Evolutionary conservation across 2,888 invertebrate genomes (phyloP).

Genomic region (Zygogramma bicolorata): DNA sequence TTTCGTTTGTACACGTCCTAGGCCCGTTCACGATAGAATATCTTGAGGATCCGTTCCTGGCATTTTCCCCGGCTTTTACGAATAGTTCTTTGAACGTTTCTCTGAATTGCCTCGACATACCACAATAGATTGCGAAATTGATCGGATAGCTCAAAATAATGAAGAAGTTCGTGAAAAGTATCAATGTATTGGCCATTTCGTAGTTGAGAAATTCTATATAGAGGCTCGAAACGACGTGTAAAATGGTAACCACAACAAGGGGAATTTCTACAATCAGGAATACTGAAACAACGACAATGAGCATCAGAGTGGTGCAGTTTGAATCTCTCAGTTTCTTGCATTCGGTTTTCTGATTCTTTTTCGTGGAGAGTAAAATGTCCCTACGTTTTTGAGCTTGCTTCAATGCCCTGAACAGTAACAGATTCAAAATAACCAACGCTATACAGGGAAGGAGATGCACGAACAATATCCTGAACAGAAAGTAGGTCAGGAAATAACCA

Average conservation of each 20-base stretch:
- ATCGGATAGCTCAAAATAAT: constrained; percentile 92
- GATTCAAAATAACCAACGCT: constrained; percentile 88
- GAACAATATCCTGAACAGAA: constrained; percentile 88
- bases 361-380: constrained; percentile 60
- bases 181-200: constrained; percentile 80
- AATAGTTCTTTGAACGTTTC: constrained; percentile 92
- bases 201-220: constrained; percentile 79
- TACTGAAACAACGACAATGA: constrained; percentile 88
- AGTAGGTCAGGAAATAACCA: constrained; percentile 86
- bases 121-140: constrained; percentile 96
- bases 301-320: constrained; percentile 88
- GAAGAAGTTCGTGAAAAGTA: constrained; percentile 89
- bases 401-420: constrained; percentile 88
- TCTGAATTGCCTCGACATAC: constrained; percentile 94
- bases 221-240: constrained; percentile 85
- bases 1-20: constrained; percentile 86
- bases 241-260: constrained; percentile 82
- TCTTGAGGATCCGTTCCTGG: constrained; percentile 78
- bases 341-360: constrained; percentile 75
- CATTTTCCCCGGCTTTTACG: constrained; percentile 72
- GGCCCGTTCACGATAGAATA: constrained; percentile 87
- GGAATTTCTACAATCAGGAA: constrained; percentile 88
- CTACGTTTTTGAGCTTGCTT: constrained; percentile 78
- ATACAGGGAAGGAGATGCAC: constrained; percentile 94
- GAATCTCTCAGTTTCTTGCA: constrained; percentile 83